Base-by-base conservation (phyloP, 2,888 invertebrate genomes). In the Iphiclides podalirius region DNA sequence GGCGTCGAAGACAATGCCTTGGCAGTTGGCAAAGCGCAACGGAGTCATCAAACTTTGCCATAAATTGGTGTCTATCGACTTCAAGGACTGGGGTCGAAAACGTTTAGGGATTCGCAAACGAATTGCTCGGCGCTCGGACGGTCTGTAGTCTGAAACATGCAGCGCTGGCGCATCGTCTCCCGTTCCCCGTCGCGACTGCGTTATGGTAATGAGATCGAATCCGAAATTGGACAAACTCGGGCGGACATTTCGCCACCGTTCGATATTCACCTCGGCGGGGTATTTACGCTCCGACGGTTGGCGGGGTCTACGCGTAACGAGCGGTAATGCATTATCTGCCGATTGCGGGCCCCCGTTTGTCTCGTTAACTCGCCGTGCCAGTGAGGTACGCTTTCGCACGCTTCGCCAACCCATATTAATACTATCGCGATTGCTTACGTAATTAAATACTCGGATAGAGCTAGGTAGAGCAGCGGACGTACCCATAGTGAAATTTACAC, bases 141-240 rank as follows among this genome's bases (percentile, higher is more conserved):
- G 8, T 8, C n/a, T 9, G 28, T 28, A 28, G n/a, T 28, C 2
- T 28, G 4, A 2, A 9, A 2, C n/a, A 9, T 3, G 28, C 8
- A 28, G 28, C 28, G 28, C 8, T 28, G n/a, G 64, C 66, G 67
- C 67, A 66, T 59, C 58, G 61, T 57, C 53, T 52, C 40, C 45
- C 52, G 55, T 62, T 59, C 61, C 64, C 59, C 67, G 57, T 48
- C 53, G 70, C 81, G 76, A 79, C 80, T 71, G 74, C 76, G 70
- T 71, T 84, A 85, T 86, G 85, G 72, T 83, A 86, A 86, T 86
- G 74, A 72, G 79, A 79, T 84, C 72, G 79, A 75, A 78, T 78
- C 73, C 78, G 66, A 81, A 84, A 85, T 85, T 82, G 85, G 82
- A 79, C 70, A 76, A 64, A 63, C 66, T 66, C 63, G 57, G 28